Percentiles rank a stretch among this genome's conserved stretches.
Evolutionary conservation across 2,797 vertebrate genomes (phyloP).

Genomic region (Fistularia commersonii): DNA sequence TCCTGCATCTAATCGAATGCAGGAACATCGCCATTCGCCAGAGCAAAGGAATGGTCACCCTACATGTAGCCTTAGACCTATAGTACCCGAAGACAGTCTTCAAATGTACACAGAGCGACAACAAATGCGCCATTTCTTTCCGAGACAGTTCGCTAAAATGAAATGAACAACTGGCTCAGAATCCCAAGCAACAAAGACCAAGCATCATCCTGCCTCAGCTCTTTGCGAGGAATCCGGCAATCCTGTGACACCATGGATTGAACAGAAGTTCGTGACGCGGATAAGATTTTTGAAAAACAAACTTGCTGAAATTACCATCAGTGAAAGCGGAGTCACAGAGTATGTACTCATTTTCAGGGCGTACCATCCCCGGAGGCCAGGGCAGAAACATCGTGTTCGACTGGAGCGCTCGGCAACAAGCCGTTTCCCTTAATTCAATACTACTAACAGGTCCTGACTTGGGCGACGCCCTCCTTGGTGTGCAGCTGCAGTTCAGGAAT

Average conservation of each 20-base stretch:
- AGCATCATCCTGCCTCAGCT: neutral
- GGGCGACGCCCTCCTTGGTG: conserved; percentile 1
- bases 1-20: too few species aligned
- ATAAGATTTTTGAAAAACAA: conserved; percentile 4
- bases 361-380: conserved; percentile 1
- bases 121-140: too few species aligned
- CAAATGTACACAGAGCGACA: too few species aligned
- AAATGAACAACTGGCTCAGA: neutral
- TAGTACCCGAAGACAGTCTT: too few species aligned
- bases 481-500: neutral
- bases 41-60: too few species aligned
- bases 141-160: neutral
- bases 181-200: neutral
- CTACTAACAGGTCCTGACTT: neutral
- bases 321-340: neutral
- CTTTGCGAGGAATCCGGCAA: too few species aligned
- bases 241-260: too few species aligned
- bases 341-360: conserved; percentile 4
- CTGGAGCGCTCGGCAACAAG: neutral
- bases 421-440: too few species aligned
- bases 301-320: neutral
- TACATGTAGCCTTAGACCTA: too few species aligned
- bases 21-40: too few species aligned
- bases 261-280: neutral
- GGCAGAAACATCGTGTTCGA: neutral